These are phyloP conservation scores for Podarcis lilfordi DNA, from an alignment of 2,797 vertebrate species.

Conservation along the genomic window DNA sequence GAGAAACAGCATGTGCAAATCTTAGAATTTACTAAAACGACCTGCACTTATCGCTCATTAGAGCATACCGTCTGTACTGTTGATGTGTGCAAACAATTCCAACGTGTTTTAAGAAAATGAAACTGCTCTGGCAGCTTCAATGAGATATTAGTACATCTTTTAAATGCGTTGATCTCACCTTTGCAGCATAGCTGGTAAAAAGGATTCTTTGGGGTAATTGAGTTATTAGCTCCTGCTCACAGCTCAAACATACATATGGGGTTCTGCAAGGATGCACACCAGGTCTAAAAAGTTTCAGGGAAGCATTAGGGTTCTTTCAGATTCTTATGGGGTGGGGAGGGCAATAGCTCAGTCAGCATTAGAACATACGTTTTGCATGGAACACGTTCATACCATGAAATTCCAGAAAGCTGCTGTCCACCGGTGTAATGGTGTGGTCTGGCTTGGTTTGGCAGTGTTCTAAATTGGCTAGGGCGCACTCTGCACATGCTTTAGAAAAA, in stretches of 20 bases:
- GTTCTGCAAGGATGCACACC: neutral
- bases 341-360: neutral
- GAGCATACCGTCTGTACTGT: neutral
- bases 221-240: neutral
- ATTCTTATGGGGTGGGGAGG: neutral
- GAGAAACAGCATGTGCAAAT: constrained; percentile 58
- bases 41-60: constrained; percentile 36
- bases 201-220: neutral
- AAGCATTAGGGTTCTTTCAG: neutral
- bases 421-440: no score
- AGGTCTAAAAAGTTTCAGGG: neutral
- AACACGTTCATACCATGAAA: no score
- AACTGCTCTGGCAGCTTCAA: neutral
- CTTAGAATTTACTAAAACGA: constrained; percentile 60
- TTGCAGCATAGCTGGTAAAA: neutral
- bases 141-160: neutral
- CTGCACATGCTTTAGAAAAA: no score
- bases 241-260: no score
- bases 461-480: no score
- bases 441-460: no score
- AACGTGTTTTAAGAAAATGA: constrained; percentile 36
- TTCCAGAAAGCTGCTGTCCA: no score
- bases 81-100: constrained; percentile 37
- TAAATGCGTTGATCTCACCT: neutral
- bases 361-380: neutral